Evolutionary conservation across 2,888 invertebrate species (phyloP).

Genomic region (Sinotaia quadrata): DNA sequence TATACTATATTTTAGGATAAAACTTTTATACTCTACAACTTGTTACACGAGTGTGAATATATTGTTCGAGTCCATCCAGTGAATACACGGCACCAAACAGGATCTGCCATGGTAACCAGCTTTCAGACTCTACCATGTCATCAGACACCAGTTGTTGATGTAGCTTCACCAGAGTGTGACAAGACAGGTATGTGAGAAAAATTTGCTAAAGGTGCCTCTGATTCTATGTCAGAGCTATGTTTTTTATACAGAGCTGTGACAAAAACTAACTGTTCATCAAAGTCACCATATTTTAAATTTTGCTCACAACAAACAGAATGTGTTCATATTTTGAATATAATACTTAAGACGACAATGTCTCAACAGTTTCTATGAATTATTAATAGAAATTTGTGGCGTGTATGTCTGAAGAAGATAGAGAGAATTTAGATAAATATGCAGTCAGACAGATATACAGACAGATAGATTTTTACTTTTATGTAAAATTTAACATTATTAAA

Average conservation of each 20-base stretch:
- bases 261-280: too few species aligned
- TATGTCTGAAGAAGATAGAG: too few species aligned
- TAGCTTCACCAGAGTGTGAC: constrained; percentile 47
- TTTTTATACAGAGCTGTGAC: background rate
- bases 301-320: too few species aligned
- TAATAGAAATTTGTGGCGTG: too few species aligned
- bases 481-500: too few species aligned
- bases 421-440: too few species aligned
- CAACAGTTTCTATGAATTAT: too few species aligned
- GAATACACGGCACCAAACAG: constrained; percentile 35
- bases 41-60: constrained; percentile 63
- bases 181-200: constrained; percentile 38
- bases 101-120: constrained; percentile 35
- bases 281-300: too few species aligned
- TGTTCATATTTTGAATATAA: too few species aligned
- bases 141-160: constrained; percentile 42
- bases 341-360: too few species aligned
- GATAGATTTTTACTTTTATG: too few species aligned
- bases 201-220: background rate
- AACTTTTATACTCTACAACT: constrained; percentile 57
- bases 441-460: too few species aligned
- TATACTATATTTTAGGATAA: constrained; percentile 49
- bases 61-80: constrained; percentile 52
- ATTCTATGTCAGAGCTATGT: background rate
- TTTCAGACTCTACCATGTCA: constrained; percentile 49